Base-by-base conservation (phyloP, 2,888 invertebrate genomes). In the Lobophora halterata region DNA sequence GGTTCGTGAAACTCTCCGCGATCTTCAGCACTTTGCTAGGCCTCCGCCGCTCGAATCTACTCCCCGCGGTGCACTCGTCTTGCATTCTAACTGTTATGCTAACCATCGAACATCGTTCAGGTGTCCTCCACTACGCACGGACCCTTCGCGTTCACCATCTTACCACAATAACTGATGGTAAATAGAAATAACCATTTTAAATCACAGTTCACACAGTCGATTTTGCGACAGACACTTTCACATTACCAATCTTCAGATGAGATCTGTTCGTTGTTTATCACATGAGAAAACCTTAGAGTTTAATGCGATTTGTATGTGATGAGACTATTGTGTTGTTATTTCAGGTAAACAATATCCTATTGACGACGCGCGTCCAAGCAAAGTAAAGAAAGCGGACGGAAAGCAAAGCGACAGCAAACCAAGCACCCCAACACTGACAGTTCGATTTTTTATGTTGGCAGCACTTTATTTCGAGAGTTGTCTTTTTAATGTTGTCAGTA, bases 1-100 rank as follows among this genome's bases (percentile, higher is more conserved):
- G 74, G 61, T 88, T 88, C 44, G 88, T 88, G 62, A 88, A 88
- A 58, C 88, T 88, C 70, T 88, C 88, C 3, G 88, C 88, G 65
- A 88, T 88, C 70, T 86, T 86, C 65, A 88, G 60, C 61, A 88
- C 87, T 61, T 88, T 88, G 43, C 83, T 82, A 33, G 87, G 87
- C 76, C 77, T 81, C 63, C 85, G 79, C 71, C 81, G 72, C 74
- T 79, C 81, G 68, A 72, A 78, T 73, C 74, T 80, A 65, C 78
- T 79, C 73, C 73, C 79, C 59, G 68, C 79, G 58, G 68, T 53
- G 65, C 68, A 77, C 61, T 86, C 83, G 73, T 82, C 77, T 85
- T 87, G 86, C 87, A 87, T 87, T 81, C 81, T 87, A 80, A 71
- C 74, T 78, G 76, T 61, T 69, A 62, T 68, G 67, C 74, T 78